Base-by-base conservation (phyloP, 2,888 invertebrate species). In the Leptinotarsa rubiginosa region DNA sequence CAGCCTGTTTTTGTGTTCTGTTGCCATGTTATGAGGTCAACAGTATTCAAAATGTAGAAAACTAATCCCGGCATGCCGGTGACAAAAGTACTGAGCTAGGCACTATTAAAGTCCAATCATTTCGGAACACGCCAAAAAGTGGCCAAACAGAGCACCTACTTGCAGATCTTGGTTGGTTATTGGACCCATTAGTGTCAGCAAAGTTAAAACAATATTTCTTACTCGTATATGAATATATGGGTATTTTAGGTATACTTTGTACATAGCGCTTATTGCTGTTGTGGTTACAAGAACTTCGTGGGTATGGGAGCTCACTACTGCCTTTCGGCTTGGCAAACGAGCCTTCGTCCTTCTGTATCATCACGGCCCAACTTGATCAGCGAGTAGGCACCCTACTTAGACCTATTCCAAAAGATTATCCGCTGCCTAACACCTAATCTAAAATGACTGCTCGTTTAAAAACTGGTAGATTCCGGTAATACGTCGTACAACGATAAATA, bases 1-100 rank as follows among this genome's bases (percentile, higher is more conserved):
- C 89, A 89, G 89, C 89, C 89, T 88, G 88, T 87, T 88, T 88
- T 88, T 88, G 87, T 87, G 86, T 87, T 84, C 87, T 86, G 84
- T 84, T 85, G 79, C 76, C 80, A 73, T 77, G 78, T 69, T 74
- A 79, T 72, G 72, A 80, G 78, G 77, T 69, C 76, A 80, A 81
- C 77, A 81, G 83, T 81, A 71, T 81, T 81, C 76, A 81, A 81
- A 82, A 81, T 78, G 81, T 81, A 80, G 79, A 80, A 81, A 81
- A 81, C 79, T 80, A 79, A 77, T 75, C 81, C 78, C 78, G 74
- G 69, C 77, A 72, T 72, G 74, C 78, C 77, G 76, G 75, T 77
- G 80, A 81, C 79, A 79, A 83, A 83, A 82, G 83, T 85, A 85
- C 84, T 86, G 86, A 87, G 84, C 87, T 87, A 87, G 87, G 88